A percentile compares a stretch with the other conserved stretches of the same genome.
Evolutionary conservation across 2,797 vertebrate genomes (phyloP).

Genomic region (Gila robusta): DNA sequence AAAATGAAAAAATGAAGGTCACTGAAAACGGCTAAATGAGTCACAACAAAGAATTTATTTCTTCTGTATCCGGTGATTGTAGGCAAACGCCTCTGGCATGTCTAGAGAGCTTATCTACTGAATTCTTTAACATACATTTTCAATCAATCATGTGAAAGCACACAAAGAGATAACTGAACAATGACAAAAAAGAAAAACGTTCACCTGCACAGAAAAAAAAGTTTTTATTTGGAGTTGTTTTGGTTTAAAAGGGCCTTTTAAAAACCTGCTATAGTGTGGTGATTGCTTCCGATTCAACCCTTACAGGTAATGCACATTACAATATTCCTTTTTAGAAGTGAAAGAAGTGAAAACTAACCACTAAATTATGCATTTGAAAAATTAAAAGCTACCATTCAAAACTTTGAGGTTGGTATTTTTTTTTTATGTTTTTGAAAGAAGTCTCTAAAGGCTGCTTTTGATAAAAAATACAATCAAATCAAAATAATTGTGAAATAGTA

Average conservation of each 20-base stretch:
- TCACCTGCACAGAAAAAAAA: slow-evolving; percentile 48
- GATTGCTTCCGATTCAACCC: background rate
- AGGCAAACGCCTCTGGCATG: slow-evolving; percentile 68
- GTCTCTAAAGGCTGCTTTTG: background rate
- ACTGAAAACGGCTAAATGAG: slow-evolving; percentile 50
- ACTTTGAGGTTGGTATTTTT: background rate
- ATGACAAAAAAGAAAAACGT: slow-evolving; percentile 56
- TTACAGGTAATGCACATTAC: background rate
- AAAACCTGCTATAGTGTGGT: background rate
- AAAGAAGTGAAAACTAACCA: background rate
- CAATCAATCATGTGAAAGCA: slow-evolving; percentile 65
- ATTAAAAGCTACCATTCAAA: background rate
- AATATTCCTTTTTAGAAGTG: background rate
- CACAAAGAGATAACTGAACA: slow-evolving; percentile 65
- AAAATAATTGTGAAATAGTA: background rate
- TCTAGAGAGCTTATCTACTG: slow-evolving; percentile 76
- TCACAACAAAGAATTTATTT: slow-evolving; percentile 68
- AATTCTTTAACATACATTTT: slow-evolving; percentile 69
- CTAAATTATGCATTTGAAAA: background rate
- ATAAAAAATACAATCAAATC: background rate
- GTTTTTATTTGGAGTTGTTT: slow-evolving; percentile 55
- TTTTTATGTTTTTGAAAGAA: too few species aligned
- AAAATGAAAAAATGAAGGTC: slow-evolving; percentile 36
- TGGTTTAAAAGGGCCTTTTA: slow-evolving; percentile 33
- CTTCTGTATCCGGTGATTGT: slow-evolving; percentile 63